Conservation (phyloP, 2,113 vertebrate species). For the Coracopsis vasa region DNA sequence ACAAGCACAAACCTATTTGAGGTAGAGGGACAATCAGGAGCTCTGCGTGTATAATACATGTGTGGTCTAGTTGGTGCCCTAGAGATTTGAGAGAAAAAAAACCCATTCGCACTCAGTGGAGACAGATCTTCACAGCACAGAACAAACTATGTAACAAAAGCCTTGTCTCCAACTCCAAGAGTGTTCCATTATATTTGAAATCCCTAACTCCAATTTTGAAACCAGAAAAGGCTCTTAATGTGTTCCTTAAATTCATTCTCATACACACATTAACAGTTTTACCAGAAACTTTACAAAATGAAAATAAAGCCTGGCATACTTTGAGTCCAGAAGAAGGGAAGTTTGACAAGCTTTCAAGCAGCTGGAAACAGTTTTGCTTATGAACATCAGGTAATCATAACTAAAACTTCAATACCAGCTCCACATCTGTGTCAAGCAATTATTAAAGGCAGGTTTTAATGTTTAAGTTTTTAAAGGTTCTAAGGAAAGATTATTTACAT, state of each 20-base stretch:
- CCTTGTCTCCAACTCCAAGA: neutral
- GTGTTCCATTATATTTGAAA: neutral
- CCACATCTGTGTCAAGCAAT: neutral
- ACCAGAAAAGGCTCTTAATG: neutral
- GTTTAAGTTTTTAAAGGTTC: neutral
- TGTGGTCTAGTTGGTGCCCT: neutral
- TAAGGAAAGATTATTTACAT: constrained; percentile 13
- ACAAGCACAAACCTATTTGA: neutral
- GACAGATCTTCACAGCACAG: neutral
- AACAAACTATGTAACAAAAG: neutral
- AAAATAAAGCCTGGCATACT: neutral
- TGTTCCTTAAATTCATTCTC: neutral
- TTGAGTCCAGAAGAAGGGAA: neutral
- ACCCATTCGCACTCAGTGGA: neutral
- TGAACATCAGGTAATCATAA: neutral
- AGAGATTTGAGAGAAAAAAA: neutral
- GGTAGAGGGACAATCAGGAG: neutral
- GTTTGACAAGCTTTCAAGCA: neutral
- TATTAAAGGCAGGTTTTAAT: neutral
- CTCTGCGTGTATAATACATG: neutral
- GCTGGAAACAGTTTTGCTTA: neutral
- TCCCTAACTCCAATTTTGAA: neutral
- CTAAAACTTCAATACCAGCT: neutral
- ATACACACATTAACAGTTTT: neutral
- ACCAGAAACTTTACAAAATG: neutral